Conservation (phyloP, 2,888 invertebrate genomes). For the Dilophus febrilis region DNA sequence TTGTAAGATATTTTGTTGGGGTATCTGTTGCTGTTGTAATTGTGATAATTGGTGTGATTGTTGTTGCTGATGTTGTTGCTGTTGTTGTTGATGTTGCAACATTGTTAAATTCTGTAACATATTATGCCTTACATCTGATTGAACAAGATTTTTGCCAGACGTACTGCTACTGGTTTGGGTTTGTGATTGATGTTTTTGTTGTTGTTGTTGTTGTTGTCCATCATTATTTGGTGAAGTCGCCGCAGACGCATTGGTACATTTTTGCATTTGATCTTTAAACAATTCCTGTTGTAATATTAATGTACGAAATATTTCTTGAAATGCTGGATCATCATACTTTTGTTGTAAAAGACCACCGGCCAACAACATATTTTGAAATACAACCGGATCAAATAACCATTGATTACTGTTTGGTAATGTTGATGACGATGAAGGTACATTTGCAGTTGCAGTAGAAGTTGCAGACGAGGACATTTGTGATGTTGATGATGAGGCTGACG, state of each 20-base stretch:
- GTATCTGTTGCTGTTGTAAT: slow-evolving; percentile 20
- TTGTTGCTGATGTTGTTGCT: slow-evolving; percentile 15
- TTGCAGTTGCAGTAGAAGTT: slow-evolving; percentile 19
- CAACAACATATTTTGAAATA: slow-evolving; percentile 24
- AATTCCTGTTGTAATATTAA: slow-evolving; percentile 17
- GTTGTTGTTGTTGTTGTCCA: not conserved
- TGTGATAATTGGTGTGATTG: slow-evolving; percentile 14
- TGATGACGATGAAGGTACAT: slow-evolving; percentile 15
- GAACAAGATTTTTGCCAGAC: too few species aligned
- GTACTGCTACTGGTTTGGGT: too few species aligned
- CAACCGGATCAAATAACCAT: slow-evolving; percentile 20
- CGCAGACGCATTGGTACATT: slow-evolving; percentile 9
- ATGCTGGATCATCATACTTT: slow-evolving; percentile 18
- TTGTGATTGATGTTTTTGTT: too few species aligned
- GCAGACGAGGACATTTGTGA: too few species aligned
- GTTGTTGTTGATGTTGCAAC: slow-evolving; percentile 16
- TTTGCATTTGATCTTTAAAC: slow-evolving; percentile 10
- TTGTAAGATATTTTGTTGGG: slow-evolving; percentile 16
- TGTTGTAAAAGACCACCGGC: slow-evolving; percentile 15
- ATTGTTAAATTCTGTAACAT: slow-evolving; percentile 18
- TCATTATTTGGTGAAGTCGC: slow-evolving; percentile 11
- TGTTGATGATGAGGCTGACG: too few species aligned
- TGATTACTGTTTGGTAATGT: slow-evolving; percentile 13
- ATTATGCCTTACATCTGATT: slow-evolving; percentile 17
- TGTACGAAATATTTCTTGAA: slow-evolving; percentile 23